phyloP scores from a whole-genome alignment of 2,888 invertebrate species.

The Xylocampa areola region DNA sequence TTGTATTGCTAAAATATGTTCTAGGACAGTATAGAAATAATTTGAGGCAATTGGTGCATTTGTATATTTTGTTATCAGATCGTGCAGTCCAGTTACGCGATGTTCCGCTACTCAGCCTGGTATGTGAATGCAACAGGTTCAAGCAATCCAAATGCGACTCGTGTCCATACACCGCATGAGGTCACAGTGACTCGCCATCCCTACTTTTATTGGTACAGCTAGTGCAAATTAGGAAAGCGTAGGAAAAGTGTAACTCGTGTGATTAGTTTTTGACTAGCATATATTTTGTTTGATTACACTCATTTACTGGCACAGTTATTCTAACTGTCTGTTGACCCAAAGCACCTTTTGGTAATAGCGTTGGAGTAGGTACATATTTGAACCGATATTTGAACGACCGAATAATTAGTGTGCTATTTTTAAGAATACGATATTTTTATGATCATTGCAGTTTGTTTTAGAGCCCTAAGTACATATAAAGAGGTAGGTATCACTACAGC shows the following conservation, averaged over 20 bases:
- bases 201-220: slow-evolving; percentile 10
- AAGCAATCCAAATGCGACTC: slow-evolving; percentile 68
- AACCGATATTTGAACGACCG: neutral
- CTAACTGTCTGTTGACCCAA: slow-evolving; percentile 8
- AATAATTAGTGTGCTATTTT: neutral
- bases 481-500: no score
- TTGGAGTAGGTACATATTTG: neutral
- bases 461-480: neutral
- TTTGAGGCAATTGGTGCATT: slow-evolving; percentile 39
- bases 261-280: neutral
- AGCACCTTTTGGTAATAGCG: neutral
- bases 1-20: slow-evolving; percentile 5
- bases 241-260: no score
- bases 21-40: slow-evolving; percentile 7
- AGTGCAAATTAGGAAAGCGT: no score
- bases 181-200: slow-evolving; percentile 23
- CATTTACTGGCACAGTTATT: slow-evolving; percentile 1
- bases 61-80: slow-evolving; percentile 42
- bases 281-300: neutral
- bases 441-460: neutral
- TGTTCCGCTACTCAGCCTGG: slow-evolving; percentile 82
- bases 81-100: slow-evolving; percentile 73
- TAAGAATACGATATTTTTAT: no score
- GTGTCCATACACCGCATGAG: slow-evolving; percentile 40
- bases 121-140: slow-evolving; percentile 72